Evolutionary conservation across 2,797 vertebrate genomes (phyloP), one percentile per base, ranked within the genome.

Genomic region (Emydoidea blandingii): DNA sequence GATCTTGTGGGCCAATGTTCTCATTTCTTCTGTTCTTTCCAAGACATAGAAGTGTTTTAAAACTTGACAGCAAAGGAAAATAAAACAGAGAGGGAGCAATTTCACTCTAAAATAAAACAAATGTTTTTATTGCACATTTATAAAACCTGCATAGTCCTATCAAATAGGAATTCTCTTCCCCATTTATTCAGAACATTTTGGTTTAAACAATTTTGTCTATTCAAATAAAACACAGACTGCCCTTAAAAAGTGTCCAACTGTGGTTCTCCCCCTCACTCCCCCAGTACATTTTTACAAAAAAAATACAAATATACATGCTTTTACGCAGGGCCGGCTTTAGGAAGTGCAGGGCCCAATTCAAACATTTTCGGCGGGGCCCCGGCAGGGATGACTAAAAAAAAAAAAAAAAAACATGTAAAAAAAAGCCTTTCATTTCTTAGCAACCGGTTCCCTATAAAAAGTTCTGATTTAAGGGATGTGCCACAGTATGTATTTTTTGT

Each of bases 111-210:
- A 84, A 76, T 96, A 98, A 94, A 98, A 98, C 97, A 98, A 98
- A 98, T 96, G 96, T 85, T 96, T 98, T 98, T 98, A 98, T 98
- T 98, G 98, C 98, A 98, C 98, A 94, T 98, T 96, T 96, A 97
- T 93, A 98, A 97, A 98, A 90, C 91, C 97, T 98, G 97, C 98
- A 97, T 97, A 97, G 97, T 97, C 92, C 92, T 81, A 90, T 79
- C 83, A 94, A 94, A 80, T 37, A 54, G 86, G 88, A 50, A 95
- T 86, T 72, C 83, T 93, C 52, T 84, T 78, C 85, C 90, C 92
- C 85, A 34, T 80, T 78, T 80, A 92, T 93, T 72, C 65, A 31
- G 84, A 92, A 94, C 90, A 79, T 92, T 84, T 95, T 95, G 85
- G 79, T 89, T 95, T 83, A 84, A 96, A 94, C 89, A 86, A 52